A percentile compares a stretch with the other conserved stretches of the same genome.
Evolutionary conservation across 2,113 vertebrate genomes (phyloP).

Genomic region (Hepsetus odoe): DNA sequence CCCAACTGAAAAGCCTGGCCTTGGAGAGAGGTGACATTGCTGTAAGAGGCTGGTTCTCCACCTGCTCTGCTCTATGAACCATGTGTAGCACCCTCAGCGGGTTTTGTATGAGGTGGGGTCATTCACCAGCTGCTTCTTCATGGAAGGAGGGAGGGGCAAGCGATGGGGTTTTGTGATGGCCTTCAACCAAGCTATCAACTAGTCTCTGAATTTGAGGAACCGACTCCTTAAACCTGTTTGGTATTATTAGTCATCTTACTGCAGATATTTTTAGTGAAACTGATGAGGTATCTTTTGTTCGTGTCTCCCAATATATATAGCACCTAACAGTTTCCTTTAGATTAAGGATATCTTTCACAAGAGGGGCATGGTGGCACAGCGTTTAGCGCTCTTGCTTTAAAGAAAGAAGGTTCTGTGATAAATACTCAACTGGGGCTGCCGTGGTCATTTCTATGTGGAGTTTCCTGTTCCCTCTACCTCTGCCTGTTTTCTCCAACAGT

Average conservation of each 20-base stretch:
- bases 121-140: slow-evolving; percentile 59
- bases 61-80: slow-evolving; percentile 53
- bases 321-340: too few species aligned
- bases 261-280: not conserved
- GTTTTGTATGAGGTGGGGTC: not conserved
- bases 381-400: too few species aligned
- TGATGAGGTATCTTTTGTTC: not conserved
- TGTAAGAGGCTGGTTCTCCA: slow-evolving; percentile 40
- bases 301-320: too few species aligned
- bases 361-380: too few species aligned
- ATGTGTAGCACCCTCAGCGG: slow-evolving; percentile 30
- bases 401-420: too few species aligned
- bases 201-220: not conserved
- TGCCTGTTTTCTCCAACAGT: too few species aligned
- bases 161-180: not conserved
- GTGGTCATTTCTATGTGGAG: too few species aligned
- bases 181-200: not conserved
- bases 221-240: slow-evolving; percentile 40
- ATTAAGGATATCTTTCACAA: too few species aligned
- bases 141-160: not conserved
- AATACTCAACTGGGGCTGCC: too few species aligned
- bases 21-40: slow-evolving; percentile 56
- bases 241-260: not conserved
- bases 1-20: slow-evolving; percentile 50
- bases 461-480: too few species aligned